Evolutionary conservation across 2,797 vertebrate species (phyloP).

Genomic region (Urophycis tenuis): DNA sequence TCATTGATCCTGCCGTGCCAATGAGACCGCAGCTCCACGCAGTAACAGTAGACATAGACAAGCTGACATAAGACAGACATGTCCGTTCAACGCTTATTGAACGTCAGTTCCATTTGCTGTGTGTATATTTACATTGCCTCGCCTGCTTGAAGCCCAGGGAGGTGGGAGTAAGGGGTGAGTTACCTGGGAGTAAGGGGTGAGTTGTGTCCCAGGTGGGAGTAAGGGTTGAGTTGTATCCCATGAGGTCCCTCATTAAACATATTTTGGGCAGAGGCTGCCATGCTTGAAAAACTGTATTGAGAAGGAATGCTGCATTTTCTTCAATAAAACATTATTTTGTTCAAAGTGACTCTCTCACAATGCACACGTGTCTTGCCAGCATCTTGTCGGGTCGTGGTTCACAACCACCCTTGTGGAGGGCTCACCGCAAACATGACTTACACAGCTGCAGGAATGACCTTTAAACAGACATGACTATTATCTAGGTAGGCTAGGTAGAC

Average conservation of each 20-base stretch:
- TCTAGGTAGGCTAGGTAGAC: too few species aligned
- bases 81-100: neutral
- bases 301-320: conserved; percentile 19
- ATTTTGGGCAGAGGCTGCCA: neutral
- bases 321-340: conserved; percentile 45
- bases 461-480: too few species aligned
- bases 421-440: neutral
- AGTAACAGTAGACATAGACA: neutral
- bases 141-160: neutral
- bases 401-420: neutral
- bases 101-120: neutral
- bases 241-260: neutral
- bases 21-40: conserved; percentile 14
- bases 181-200: too few species aligned
- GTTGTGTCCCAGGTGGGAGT: too few species aligned
- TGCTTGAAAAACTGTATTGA: neutral
- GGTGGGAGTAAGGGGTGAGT: neutral
- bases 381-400: neutral
- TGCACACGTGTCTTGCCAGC: neutral
- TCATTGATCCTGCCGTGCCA: neutral
- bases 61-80: neutral
- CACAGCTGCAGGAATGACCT: neutral
- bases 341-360: conserved; percentile 15
- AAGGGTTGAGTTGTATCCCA: neutral
- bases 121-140: neutral